Evolutionary conservation across 2,113 vertebrate genomes (phyloP).

Genomic region (Prinia subflava): DNA sequence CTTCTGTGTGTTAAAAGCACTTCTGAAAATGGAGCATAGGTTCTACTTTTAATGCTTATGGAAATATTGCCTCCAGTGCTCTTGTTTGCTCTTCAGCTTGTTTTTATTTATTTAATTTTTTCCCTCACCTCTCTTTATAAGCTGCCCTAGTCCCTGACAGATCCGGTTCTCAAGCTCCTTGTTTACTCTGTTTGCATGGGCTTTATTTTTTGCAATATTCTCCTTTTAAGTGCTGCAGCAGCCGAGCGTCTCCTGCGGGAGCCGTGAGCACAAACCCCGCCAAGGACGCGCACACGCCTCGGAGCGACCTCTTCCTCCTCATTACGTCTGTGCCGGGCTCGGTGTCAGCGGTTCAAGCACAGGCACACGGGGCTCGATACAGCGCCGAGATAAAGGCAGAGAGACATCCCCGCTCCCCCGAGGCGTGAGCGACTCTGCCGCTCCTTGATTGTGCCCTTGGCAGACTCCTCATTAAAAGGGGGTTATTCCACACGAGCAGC

Average conservation of each 20-base stretch:
- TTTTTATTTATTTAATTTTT: neutral
- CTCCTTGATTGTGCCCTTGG: neutral
- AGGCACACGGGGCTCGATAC: neutral
- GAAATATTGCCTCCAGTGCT: neutral
- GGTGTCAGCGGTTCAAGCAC: constrained; percentile 31
- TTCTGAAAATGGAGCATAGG: neutral
- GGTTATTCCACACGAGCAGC: neutral
- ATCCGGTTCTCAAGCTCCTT: constrained; percentile 13
- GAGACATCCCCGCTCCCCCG: neutral
- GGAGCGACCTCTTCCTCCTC: constrained; percentile 20
- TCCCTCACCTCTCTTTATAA: neutral
- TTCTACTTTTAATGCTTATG: neutral
- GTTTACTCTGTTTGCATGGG: constrained; percentile 14
- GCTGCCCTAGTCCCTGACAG: neutral
- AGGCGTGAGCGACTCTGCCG: neutral
- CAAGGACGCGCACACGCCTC: neutral
- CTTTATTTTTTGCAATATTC: neutral
- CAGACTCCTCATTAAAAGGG: constrained; percentile 29
- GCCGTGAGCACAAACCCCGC: neutral
- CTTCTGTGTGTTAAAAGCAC: neutral
- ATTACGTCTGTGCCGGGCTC: neutral
- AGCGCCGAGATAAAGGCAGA: neutral
- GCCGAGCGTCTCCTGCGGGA: neutral
- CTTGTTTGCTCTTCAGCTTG: constrained; percentile 4
- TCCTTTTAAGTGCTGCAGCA: neutral